Conservation (phyloP, 2,888 invertebrate species). For the Drosophila mercatorum region DNA sequence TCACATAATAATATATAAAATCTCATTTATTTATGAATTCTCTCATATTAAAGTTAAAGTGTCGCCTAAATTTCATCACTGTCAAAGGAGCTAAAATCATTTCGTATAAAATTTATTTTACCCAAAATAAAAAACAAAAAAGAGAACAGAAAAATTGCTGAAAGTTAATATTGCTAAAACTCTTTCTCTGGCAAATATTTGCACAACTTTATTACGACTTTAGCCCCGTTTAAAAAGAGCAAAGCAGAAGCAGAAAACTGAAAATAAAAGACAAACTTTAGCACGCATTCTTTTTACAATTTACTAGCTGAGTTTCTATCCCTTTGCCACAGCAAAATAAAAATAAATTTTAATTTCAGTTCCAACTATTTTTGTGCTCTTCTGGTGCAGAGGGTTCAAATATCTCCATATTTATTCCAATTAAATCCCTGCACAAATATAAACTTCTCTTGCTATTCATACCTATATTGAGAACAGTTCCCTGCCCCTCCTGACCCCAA, state of each 20-base stretch:
- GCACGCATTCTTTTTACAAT: slow-evolving; percentile 22
- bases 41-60: not conserved
- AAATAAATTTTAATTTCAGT: slow-evolving; percentile 23
- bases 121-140: no score
- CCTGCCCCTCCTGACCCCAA: no score
- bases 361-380: slow-evolving; percentile 34
- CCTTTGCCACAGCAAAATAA: slow-evolving; percentile 3
- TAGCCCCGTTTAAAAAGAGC: not conserved
- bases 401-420: slow-evolving; percentile 1
- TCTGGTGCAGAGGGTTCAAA: not conserved
- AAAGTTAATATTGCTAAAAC: slow-evolving; percentile 8
- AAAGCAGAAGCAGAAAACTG: not conserved
- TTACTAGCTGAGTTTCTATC: slow-evolving; percentile 27
- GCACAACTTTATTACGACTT: slow-evolving; percentile 6
- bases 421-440: not conserved
- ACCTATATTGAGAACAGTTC: no score
- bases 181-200: slow-evolving; percentile 3
- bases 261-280: slow-evolving; percentile 6
- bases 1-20: no score
- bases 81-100: not conserved
- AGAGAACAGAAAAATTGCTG: not conserved
- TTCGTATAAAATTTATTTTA: not conserved
- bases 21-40: not conserved
- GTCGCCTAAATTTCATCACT: not conserved
- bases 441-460: no score